Conservation (phyloP, 2,888 invertebrate genomes). For the Matsumyia berberina region DNA sequence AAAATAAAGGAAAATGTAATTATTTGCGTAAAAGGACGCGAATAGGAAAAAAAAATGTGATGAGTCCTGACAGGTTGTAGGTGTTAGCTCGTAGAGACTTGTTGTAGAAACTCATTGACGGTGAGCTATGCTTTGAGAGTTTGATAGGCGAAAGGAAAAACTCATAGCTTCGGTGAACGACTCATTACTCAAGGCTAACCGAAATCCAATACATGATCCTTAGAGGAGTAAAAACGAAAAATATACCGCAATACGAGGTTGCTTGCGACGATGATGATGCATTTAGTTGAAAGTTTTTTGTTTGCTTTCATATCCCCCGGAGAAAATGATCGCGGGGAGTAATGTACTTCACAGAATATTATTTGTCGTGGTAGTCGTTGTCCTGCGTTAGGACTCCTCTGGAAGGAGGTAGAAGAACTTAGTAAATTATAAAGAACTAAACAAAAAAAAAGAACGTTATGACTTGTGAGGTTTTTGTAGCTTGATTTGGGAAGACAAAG, state of each 20-base stretch:
- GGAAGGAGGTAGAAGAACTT: background rate
- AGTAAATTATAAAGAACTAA: background rate
- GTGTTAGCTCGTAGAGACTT: too few relatives aligned
- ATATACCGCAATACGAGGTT: conserved; percentile 41
- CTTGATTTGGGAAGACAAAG: background rate
- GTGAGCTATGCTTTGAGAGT: too few relatives aligned
- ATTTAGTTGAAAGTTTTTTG: conserved; percentile 40
- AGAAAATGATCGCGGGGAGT: conserved; percentile 14
- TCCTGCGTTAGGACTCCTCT: background rate
- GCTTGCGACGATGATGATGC: conserved; percentile 55
- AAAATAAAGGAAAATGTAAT: conserved; percentile 57
- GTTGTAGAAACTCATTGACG: too few relatives aligned
- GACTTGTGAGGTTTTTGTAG: too few relatives aligned
- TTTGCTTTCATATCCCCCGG: background rate
- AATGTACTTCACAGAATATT: background rate
- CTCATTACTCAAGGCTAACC: too few relatives aligned
- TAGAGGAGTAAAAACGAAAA: background rate
- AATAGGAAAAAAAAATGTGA: background rate
- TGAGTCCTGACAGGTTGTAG: too few relatives aligned
- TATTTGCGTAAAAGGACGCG: conserved; percentile 55
- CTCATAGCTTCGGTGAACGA: too few relatives aligned
- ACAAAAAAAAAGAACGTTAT: too few relatives aligned
- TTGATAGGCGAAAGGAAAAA: too few relatives aligned
- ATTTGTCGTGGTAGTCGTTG: background rate
- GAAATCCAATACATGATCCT: too few relatives aligned